These are phyloP conservation scores for Fragum whitleyi DNA, from an alignment of 2,888 invertebrate species.

Conservation along the genomic window DNA sequence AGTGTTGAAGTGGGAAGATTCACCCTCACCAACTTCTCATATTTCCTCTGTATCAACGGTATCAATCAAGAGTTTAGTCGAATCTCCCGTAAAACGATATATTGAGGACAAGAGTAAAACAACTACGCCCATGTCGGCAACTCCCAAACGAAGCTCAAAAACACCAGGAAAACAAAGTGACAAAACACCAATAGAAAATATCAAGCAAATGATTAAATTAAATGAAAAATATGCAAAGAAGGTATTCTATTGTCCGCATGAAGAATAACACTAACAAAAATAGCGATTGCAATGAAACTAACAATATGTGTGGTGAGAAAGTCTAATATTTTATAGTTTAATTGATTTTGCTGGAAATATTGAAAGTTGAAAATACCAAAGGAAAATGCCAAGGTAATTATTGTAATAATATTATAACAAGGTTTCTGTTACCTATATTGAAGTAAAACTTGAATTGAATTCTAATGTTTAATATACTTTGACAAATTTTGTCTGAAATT, in stretches of 20 bases:
- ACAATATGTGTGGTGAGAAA: too few relatives aligned
- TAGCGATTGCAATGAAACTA: too few relatives aligned
- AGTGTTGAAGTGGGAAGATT: slow-evolving; percentile 58
- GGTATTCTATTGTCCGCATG: slow-evolving; percentile 38
- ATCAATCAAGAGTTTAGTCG: slow-evolving; percentile 47
- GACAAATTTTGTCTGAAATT: too few relatives aligned
- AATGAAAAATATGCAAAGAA: slow-evolving; percentile 37
- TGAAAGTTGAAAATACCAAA: too few relatives aligned
- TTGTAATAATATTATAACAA: too few relatives aligned
- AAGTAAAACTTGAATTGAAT: too few relatives aligned
- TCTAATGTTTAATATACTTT: too few relatives aligned
- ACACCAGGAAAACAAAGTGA: slow-evolving; percentile 27
- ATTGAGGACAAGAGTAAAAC: slow-evolving; percentile 50
- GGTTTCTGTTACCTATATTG: too few relatives aligned
- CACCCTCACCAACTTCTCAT: slow-evolving; percentile 51
- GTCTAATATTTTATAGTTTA: too few relatives aligned
- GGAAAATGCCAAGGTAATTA: too few relatives aligned
- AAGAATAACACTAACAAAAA: too few relatives aligned
- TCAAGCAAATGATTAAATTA: slow-evolving; percentile 45
- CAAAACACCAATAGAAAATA: slow-evolving; percentile 36
- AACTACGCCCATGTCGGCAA: slow-evolving; percentile 29
- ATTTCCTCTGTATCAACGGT: slow-evolving; percentile 51
- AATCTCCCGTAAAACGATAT: slow-evolving; percentile 58
- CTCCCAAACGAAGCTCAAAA: slow-evolving; percentile 17
- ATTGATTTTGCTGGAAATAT: too few relatives aligned